phyloP scores from a whole-genome alignment of 2,113 vertebrate genomes.

The Stegostoma tigrinum region DNA sequence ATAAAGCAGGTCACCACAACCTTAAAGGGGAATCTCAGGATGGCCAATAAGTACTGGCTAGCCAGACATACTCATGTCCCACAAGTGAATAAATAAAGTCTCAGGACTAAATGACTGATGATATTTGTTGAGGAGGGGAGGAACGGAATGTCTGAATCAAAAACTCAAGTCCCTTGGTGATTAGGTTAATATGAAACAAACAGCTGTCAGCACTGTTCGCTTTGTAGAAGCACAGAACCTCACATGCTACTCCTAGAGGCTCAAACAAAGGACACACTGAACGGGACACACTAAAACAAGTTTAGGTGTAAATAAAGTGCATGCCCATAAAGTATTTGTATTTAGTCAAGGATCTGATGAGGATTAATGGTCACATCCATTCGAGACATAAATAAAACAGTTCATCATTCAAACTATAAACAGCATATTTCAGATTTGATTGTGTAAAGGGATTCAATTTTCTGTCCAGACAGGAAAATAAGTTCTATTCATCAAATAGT shows the following conservation, averaged over 20 bases:
- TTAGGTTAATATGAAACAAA: no score
- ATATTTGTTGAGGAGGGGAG: no score
- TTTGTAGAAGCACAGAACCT: not conserved
- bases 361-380: not conserved
- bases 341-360: not conserved
- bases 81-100: no score
- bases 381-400: slow-evolving; percentile 5
- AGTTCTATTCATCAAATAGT: slow-evolving; percentile 27
- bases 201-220: not conserved
- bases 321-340: not conserved
- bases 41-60: no score
- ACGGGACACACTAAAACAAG: not conserved
- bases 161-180: no score
- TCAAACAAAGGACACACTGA: not conserved
- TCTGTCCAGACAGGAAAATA: not conserved
- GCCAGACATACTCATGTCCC: no score
- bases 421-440: not conserved
- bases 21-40: no score
- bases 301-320: not conserved
- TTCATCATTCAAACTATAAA: not conserved
- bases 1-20: no score
- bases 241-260: not conserved
- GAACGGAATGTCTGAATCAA: no score
- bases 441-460: not conserved
- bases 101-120: no score